Conservation (phyloP, 2,113 vertebrate genomes). For the Camelus dromedarius region DNA sequence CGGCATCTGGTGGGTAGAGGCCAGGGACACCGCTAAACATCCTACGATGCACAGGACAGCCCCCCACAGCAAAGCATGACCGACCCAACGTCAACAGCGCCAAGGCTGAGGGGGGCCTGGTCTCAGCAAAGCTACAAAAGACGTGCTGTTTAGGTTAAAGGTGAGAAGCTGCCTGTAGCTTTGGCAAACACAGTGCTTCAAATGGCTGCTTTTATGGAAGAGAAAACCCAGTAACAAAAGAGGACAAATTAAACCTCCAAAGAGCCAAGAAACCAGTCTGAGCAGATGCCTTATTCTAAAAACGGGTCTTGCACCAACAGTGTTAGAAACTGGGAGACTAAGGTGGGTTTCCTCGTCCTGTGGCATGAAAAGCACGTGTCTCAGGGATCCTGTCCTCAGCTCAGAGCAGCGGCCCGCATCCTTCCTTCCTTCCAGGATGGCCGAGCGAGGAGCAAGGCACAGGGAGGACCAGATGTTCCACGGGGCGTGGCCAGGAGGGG, state of each 20-base stretch:
- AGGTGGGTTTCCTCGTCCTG: background rate
- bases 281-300: background rate
- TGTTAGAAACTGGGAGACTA: background rate
- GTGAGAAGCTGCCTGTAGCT: background rate
- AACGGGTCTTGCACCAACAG: constrained; percentile 1
- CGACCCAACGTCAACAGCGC: background rate
- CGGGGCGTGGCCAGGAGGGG: accelerated
- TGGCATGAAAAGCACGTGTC: background rate
- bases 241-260: constrained; percentile 16
- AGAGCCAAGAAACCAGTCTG: background rate
- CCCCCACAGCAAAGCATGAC: background rate
- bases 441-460: background rate
- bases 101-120: background rate
- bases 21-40: background rate
- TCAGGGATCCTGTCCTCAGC: background rate
- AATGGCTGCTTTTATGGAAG: background rate
- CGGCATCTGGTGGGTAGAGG: background rate
- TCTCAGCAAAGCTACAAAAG: background rate
- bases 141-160: background rate
- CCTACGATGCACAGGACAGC: background rate
- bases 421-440: background rate
- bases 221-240: background rate
- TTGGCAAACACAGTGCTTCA: background rate
- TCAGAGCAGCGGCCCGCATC: background rate
- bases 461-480: background rate